These are phyloP conservation scores for Eupelmus urozonus DNA, from an alignment of 2,888 invertebrate species.

Conservation along the genomic window DNA sequence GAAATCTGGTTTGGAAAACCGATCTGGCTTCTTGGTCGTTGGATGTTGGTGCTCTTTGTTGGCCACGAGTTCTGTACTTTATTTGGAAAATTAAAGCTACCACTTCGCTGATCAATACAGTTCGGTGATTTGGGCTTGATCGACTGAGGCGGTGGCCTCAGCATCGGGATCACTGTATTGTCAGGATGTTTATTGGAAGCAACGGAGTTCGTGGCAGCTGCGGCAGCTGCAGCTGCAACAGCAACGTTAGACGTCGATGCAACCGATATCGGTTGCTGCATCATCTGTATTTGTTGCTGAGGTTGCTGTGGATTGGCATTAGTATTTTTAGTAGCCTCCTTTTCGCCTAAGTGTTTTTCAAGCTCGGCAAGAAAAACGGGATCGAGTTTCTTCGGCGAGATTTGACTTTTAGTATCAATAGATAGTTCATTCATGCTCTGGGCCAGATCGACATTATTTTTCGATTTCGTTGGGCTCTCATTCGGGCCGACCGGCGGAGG, in stretches of 20 bases:
- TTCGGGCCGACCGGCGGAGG: slow-evolving; percentile 70
- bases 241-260: background rate
- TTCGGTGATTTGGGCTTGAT: slow-evolving; percentile 72
- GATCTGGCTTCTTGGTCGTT: slow-evolving; percentile 67
- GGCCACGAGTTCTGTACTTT: slow-evolving; percentile 76
- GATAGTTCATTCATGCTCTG: slow-evolving; percentile 68
- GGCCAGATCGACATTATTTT: slow-evolving; percentile 69
- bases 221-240: background rate
- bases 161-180: slow-evolving; percentile 74
- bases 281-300: slow-evolving; percentile 14
- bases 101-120: slow-evolving; percentile 58
- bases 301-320: slow-evolving; percentile 71
- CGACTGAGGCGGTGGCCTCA: slow-evolving; percentile 78
- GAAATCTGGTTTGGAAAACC: slow-evolving; percentile 60
- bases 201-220: slow-evolving; percentile 35
- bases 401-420: slow-evolving; percentile 63
- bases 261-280: background rate
- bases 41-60: slow-evolving; percentile 69
- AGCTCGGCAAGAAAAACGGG: slow-evolving; percentile 82
- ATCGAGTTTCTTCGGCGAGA: slow-evolving; percentile 78
- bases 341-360: slow-evolving; percentile 81
- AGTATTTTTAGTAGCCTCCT: slow-evolving; percentile 76
- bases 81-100: slow-evolving; percentile 65
- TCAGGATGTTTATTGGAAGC: slow-evolving; percentile 65
- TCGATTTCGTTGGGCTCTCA: slow-evolving; percentile 69